A percentile compares a stretch with the other conserved stretches of the same genome.
Conservation (phyloP, 2,113 vertebrate genomes). For the Hyla sarda region DNA sequence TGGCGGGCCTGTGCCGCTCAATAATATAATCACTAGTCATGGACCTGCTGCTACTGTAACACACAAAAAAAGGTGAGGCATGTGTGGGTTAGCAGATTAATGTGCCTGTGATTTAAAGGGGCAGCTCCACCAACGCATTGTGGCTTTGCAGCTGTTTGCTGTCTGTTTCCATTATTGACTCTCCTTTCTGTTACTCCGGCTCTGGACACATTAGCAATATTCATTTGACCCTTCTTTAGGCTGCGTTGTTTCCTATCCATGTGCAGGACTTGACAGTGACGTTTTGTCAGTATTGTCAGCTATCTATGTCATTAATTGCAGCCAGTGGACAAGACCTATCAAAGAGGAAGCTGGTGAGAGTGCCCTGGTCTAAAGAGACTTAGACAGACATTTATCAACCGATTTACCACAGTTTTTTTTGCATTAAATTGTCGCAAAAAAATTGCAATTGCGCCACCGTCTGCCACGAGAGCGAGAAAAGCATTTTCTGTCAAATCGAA, state of each 20-base stretch:
- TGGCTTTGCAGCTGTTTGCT: not conserved
- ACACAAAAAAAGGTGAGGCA: constrained; percentile 46
- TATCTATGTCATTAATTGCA: constrained; percentile 10
- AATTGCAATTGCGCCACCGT: no score
- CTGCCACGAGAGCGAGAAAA: no score
- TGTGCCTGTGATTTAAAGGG: constrained; percentile 51
- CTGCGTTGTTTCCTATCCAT: not conserved
- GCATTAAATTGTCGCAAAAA: no score
- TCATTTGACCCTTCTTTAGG: constrained; percentile 14
- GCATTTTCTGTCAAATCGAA: no score
- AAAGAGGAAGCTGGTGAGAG: no score
- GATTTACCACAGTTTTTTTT: no score
- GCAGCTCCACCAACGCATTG: not conserved
- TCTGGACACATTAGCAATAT: constrained; percentile 54
- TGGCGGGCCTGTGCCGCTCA: constrained; percentile 34
- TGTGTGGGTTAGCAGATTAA: constrained; percentile 49
- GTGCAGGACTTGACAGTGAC: not conserved
- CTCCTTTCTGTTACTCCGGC: not conserved
- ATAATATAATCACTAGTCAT: constrained; percentile 59
- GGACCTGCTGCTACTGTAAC: constrained; percentile 58
- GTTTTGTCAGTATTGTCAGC: no score
- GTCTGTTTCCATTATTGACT: constrained; percentile 51
- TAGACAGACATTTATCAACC: no score
- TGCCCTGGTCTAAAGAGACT: no score
- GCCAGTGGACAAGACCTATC: no score